A percentile compares a stretch with the other conserved stretches of the same genome.
Conservation (phyloP, 2,888 invertebrate genomes). For the Abrostola triplasia region DNA sequence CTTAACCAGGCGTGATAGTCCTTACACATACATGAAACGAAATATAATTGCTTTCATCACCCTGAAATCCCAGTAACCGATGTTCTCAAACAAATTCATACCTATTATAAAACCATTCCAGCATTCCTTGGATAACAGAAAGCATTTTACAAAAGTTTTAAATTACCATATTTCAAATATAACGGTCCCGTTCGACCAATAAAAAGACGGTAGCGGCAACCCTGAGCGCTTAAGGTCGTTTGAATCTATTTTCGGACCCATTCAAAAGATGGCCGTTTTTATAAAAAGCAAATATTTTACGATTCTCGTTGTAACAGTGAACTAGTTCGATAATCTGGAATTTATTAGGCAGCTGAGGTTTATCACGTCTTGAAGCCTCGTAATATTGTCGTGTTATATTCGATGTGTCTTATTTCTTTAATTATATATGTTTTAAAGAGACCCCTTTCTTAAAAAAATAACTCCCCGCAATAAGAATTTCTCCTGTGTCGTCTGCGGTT, state of each 20-base stretch:
- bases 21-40: too few relatives aligned
- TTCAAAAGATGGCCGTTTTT: conserved; percentile 26
- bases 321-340: conserved; percentile 30
- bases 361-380: conserved; percentile 9
- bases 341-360: conserved; percentile 25
- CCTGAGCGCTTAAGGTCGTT: conserved; percentile 34
- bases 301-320: conserved; percentile 23
- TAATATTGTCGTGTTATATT: conserved; percentile 5
- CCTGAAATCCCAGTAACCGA: neutral
- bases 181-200: neutral
- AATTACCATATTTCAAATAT: conserved; percentile 13
- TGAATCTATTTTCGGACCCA: conserved; percentile 41
- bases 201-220: conserved; percentile 19
- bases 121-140: neutral
- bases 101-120: neutral
- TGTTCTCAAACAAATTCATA: neutral
- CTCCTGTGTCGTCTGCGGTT: too few relatives aligned
- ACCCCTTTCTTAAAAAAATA: too few relatives aligned
- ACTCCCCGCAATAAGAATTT: too few relatives aligned
- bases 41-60: too few relatives aligned
- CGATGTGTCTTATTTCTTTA: neutral
- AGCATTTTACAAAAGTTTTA: conserved; percentile 5
- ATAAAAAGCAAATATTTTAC: conserved; percentile 28
- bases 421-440: neutral
- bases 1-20: too few relatives aligned